Percentiles rank a stretch among this genome's conserved stretches.
Conservation (phyloP, 1,140 invertebrate species). For the Aphelenchoides besseyi region DNA sequence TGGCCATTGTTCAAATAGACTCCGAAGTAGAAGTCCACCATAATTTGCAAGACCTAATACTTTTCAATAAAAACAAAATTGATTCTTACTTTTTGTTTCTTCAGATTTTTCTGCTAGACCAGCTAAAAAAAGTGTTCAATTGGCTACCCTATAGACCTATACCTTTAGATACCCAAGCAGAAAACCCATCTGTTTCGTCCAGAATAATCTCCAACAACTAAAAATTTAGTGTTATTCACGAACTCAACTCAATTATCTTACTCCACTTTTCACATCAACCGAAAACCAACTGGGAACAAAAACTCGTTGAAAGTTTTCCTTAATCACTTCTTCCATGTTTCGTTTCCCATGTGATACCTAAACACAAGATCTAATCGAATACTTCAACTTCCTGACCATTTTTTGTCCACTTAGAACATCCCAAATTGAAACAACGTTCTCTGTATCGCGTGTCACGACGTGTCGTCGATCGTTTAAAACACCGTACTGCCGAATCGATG, state of each 20-base stretch:
- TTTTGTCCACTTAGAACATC: slow-evolving; percentile 79
- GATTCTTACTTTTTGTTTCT: slow-evolving; percentile 76
- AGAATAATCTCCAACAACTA: slow-evolving; percentile 94
- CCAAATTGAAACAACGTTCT: slow-evolving; percentile 88
- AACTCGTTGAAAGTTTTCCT: slow-evolving; percentile 84
- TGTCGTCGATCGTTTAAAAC: slow-evolving; percentile 93
- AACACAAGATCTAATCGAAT: background rate
- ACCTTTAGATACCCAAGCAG: slow-evolving; percentile 95
- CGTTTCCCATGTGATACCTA: slow-evolving; percentile 72
- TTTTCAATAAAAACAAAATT: slow-evolving; percentile 16
- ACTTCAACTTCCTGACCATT: slow-evolving; percentile 69
- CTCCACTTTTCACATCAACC: slow-evolving; percentile 95
- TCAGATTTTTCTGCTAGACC: slow-evolving; percentile 76
- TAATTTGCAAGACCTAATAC: slow-evolving; percentile 85
- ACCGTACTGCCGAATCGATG: slow-evolving; percentile 84
- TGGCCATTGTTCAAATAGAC: slow-evolving; percentile 92
- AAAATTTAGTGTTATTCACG: slow-evolving; percentile 44
- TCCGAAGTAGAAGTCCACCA: slow-evolving; percentile 86
- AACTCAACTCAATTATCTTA: slow-evolving; percentile 61
- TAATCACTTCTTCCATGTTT: slow-evolving; percentile 88
- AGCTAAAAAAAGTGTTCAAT: too few relatives aligned
- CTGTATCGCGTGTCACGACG: slow-evolving; percentile 92
- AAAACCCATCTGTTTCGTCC: slow-evolving; percentile 94
- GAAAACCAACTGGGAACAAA: slow-evolving; percentile 99
- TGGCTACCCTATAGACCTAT: too few relatives aligned